A percentile compares a stretch with the other conserved stretches of the same genome.
These are phyloP conservation scores for Girardinus metallicus DNA, from an alignment of 2,797 vertebrate genomes.

Conservation along the genomic window DNA sequence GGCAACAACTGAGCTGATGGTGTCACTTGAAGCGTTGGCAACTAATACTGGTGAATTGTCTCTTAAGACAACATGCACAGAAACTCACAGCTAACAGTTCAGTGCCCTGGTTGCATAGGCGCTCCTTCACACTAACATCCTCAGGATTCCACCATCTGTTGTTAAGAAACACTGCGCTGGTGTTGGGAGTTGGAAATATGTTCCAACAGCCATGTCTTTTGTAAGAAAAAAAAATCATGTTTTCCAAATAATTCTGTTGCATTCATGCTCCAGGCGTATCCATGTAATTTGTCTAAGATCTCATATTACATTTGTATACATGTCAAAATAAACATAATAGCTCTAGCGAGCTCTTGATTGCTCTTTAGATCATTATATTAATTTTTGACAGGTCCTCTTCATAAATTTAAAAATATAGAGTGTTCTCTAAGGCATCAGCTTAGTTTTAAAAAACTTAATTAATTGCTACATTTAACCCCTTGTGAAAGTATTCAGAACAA, in stretches of 20 bases:
- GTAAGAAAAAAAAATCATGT: neutral
- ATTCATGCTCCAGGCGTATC: neutral
- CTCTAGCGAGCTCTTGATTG: neutral
- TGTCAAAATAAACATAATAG: neutral
- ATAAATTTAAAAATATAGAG: neutral
- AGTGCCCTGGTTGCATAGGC: slow-evolving; percentile 3
- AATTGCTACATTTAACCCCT: neutral
- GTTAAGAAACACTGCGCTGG: neutral
- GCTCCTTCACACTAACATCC: slow-evolving; percentile 1
- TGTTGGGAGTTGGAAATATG: neutral
- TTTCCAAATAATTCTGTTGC: neutral
- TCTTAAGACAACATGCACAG: slow-evolving; percentile 6
- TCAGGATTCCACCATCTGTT: slow-evolving; percentile 15
- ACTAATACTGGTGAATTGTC: slow-evolving; percentile 7
- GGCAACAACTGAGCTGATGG: slow-evolving; percentile 7
- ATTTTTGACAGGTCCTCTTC: neutral
- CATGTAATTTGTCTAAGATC: neutral
- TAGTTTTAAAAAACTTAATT: neutral
- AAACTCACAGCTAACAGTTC: slow-evolving; percentile 12
- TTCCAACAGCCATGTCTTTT: neutral
- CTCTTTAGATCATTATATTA: neutral
- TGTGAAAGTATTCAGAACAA: neutral
- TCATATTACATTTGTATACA: neutral
- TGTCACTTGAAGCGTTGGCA: slow-evolving; percentile 16
- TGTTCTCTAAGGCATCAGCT: neutral